A percentile compares a stretch with the other conserved stretches of the same genome.
These are phyloP conservation scores for Lymantria monacha DNA, from an alignment of 2,888 invertebrate genomes.

Conservation along the genomic window DNA sequence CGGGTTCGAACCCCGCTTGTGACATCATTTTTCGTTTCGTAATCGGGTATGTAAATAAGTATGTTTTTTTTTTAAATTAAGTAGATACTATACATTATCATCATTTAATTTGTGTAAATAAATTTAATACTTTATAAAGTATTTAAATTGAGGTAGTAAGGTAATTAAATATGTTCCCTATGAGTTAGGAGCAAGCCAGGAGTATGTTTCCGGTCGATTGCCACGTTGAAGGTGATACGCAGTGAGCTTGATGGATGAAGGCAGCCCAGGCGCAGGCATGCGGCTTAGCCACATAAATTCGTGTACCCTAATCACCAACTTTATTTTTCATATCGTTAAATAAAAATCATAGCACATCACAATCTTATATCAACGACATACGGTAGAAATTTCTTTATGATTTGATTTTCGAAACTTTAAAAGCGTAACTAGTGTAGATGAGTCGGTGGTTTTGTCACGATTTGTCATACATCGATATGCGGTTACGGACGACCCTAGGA, in stretches of 20 bases:
- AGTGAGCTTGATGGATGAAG: slow-evolving; percentile 79
- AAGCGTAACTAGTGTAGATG: slow-evolving; percentile 52
- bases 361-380: slow-evolving; percentile 36
- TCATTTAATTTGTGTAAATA: too few species aligned
- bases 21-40: too few species aligned
- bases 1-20: too few species aligned
- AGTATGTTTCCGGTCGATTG: slow-evolving; percentile 74
- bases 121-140: too few species aligned
- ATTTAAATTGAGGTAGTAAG: background rate
- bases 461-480: slow-evolving; percentile 77
- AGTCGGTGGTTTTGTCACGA: slow-evolving; percentile 79
- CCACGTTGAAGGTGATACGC: slow-evolving; percentile 72
- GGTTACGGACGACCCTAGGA: slow-evolving; percentile 57
- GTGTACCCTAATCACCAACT: slow-evolving; percentile 50
- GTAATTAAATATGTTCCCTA: background rate
- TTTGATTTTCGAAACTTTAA: slow-evolving; percentile 13
- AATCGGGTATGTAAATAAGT: too few species aligned
- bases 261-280: slow-evolving; percentile 65
- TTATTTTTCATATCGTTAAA: slow-evolving; percentile 30
- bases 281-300: slow-evolving; percentile 66
- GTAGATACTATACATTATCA: too few species aligned
- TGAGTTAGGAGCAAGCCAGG: slow-evolving; percentile 51
- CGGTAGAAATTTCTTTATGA: slow-evolving; percentile 30
- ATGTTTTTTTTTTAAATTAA: too few species aligned
- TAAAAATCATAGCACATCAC: slow-evolving; percentile 9